Evolutionary conservation across 2,888 invertebrate genomes (phyloP).

Genomic region (Drosophila seclusa): DNA sequence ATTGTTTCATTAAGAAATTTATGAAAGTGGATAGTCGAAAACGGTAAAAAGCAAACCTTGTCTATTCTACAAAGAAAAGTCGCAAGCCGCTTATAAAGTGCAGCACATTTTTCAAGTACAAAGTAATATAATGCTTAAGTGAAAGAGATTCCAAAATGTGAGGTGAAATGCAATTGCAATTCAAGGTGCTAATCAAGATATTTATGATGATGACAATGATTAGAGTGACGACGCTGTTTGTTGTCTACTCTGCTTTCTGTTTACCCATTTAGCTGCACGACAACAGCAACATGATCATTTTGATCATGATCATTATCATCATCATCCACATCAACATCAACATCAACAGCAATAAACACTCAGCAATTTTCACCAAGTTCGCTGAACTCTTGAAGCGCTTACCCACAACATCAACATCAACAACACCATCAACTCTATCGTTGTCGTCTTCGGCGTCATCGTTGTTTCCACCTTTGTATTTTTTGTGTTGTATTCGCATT

Average conservation of each 20-base stretch:
- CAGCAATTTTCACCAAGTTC: slow-evolving; percentile 71
- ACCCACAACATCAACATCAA: slow-evolving; percentile 35
- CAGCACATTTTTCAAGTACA: background rate
- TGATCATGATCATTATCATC: slow-evolving; percentile 30
- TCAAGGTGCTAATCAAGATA: slow-evolving; percentile 24
- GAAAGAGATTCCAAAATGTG: slow-evolving; percentile 1
- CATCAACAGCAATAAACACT: slow-evolving; percentile 53
- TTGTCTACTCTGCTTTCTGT: slow-evolving; percentile 34
- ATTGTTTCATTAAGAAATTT: background rate
- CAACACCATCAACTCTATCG: background rate
- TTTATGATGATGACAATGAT: slow-evolving; percentile 7
- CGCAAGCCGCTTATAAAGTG: background rate
- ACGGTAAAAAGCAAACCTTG: background rate
- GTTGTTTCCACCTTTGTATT: slow-evolving; percentile 23
- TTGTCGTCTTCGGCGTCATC: slow-evolving; percentile 2
- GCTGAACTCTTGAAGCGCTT: slow-evolving; percentile 60
- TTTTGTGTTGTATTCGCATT: slow-evolving; percentile 36
- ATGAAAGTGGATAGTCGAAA: background rate
- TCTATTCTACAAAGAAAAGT: background rate
- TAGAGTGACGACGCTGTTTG: slow-evolving; percentile 18
- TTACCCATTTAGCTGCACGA: slow-evolving; percentile 15
- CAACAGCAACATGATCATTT: slow-evolving; percentile 27
- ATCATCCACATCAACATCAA: slow-evolving; percentile 29
- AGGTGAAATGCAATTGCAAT: slow-evolving; percentile 33
- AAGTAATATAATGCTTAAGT: slow-evolving; percentile 4